Evolutionary conservation across 1,140 invertebrate genomes (phyloP), one percentile per base, ranked within the genome.

Genomic region (Tenebrio molitor): DNA sequence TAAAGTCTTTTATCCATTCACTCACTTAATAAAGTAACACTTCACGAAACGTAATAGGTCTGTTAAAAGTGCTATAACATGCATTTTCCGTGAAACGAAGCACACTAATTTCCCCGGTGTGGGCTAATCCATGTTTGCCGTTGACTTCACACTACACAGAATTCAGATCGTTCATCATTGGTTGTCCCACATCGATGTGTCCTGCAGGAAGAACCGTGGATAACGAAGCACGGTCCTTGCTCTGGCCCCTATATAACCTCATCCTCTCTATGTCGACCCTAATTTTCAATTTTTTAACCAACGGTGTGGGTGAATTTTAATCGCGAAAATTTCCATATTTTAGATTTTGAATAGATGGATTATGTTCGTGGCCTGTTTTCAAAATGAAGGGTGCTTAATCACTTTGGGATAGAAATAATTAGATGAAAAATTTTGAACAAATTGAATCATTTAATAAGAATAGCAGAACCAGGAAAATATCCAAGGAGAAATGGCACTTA

Each of bases 261-360:
- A 23, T 53, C 19, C 46, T 53, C 46, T 23, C n/a, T 3, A 5
- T 6, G 36, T 44, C 64, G 39, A 44, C 64, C 39, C 36, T 66
- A 44, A 66, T 44, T 66, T 66, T 66, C 17, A 44, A 44, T 66
- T 66, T 66, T 66, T 44, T 42, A 41, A 44, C 21, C 34, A 66
- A 42, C 36, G 64, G 42, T 44, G 42, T 29, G 36, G 34, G 34
- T 42, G 64, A 66, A 66, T 66, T 41, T 66, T 44, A 66, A 66
- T 66, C 12, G 64, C 6, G 8, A 25, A 25, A 29, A 66, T 66
- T 66, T 66, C 36, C 64, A 66, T 66, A 66, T 41, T 66, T 41
- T 66, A 21, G 50, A 58, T 58, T 58, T 29, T 58, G 50, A 58
- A 58, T 58, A 58, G 50, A 58, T 58, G 50, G 23, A 58, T 58